Conservation (phyloP, 2,888 invertebrate genomes). For the Cephalotes varians region DNA sequence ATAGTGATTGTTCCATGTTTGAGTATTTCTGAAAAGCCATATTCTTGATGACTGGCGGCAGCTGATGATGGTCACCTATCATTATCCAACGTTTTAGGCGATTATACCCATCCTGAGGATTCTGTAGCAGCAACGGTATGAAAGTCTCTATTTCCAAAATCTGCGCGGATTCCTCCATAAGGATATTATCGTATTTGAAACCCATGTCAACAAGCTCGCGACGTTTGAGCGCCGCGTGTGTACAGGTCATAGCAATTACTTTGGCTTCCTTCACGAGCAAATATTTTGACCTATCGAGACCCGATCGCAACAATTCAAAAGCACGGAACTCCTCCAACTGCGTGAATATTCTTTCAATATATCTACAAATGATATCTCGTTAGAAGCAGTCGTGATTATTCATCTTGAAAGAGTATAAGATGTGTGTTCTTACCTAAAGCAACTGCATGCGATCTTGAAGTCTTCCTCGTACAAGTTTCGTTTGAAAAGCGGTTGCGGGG, state of each 20-base stretch:
- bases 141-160: conserved; percentile 99
- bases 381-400: neutral
- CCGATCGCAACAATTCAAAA: conserved; percentile 98
- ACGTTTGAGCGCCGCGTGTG: conserved; percentile 98
- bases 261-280: conserved; percentile 99
- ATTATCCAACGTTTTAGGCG: conserved; percentile 99
- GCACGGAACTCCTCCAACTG: conserved; percentile 99
- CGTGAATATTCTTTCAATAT: conserved; percentile 97
- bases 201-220: conserved; percentile 98
- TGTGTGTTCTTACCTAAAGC: conserved; percentile 89
- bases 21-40: conserved; percentile 99
- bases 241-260: conserved; percentile 99
- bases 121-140: conserved; percentile 98
- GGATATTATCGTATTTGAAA: conserved; percentile 99
- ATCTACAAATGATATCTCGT: conserved; percentile 86
- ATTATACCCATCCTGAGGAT: conserved; percentile 98
- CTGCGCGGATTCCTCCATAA: conserved; percentile 99
- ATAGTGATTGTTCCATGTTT: conserved; percentile 99
- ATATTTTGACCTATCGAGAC: conserved; percentile 98
- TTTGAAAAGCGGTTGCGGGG: conserved; percentile 97
- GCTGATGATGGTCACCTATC: conserved; percentile 99
- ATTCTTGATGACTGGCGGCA: conserved; percentile 99
- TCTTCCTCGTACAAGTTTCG: conserved; percentile 92
- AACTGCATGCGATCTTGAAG: conserved; percentile 95
- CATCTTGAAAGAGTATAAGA: neutral